Base-by-base conservation (phyloP, 2,888 invertebrate species). In the Drosophila emarginata region DNA sequence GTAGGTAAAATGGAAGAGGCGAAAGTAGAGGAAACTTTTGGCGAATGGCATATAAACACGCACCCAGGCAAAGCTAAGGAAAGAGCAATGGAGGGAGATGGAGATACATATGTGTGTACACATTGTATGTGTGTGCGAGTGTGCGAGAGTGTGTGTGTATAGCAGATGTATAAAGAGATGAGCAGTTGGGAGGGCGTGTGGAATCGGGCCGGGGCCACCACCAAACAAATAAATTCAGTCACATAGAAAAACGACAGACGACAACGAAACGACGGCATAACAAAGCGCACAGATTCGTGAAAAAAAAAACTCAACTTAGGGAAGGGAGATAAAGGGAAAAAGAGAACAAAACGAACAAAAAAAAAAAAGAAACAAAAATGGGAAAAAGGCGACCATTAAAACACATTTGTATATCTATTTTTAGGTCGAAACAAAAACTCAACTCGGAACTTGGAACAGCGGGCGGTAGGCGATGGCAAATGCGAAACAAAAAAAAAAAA, bases 381-480 rank as follows among this genome's bases (percentile, higher is more conserved):
- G 21, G 61, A 67, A 84, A 79, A 87, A 87, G 77, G 85, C 87
- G 88, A 82, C 88, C 84, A 84, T 84, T 84, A 84, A 88, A 84
- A 88, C 84, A 88, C 84, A 88, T 84, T 88, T 84, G 84, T 88
- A 88, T 88, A 84, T 84, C 84, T 84, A 84, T 84, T 84, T 84
- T 87, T 79, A 80, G 83, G 87, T 76, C 64, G 58, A 74, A 78
- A 65, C 66, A 60, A 65, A 60, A 71, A 74, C 70, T 60, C 72
- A 71, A 56, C 51, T 71, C 60, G 56, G 50, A 59, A 52, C 53
- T 53, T 58, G 37, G n/a, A 37, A 53, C 61, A 61, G 21, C 60
- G 51, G 51, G 59, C 51, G 61, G 37, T 40, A 12, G 23, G 21
- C 57, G 15, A 58, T 45, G 21, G 45, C 11, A 45, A 45, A 45